phyloP scores from a whole-genome alignment of 2,797 vertebrate genomes.

The Arctocebus calabarensis region DNA sequence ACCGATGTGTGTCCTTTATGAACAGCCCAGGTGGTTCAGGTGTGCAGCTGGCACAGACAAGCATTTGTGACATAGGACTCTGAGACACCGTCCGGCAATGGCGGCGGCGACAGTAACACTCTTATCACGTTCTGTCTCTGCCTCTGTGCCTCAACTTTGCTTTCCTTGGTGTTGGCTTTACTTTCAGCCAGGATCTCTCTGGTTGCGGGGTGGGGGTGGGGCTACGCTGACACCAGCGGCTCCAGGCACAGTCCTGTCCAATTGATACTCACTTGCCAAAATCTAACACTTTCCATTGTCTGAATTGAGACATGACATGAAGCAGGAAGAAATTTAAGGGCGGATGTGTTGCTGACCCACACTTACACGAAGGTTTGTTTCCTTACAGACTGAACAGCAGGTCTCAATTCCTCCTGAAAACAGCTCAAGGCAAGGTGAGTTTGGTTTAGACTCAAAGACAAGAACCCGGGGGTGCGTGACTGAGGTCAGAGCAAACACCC shows the following conservation, averaged over 20 bases:
- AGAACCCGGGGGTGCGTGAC: neutral
- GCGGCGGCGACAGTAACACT: fast-evolving
- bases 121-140: neutral
- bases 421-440: neutral
- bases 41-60: neutral
- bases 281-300: neutral
- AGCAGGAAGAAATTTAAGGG: neutral
- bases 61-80: neutral
- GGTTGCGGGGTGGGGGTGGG: neutral
- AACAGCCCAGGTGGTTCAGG: neutral
- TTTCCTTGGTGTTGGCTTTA: neutral
- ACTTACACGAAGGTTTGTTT: neutral
- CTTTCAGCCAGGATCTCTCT: neutral
- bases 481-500: neutral
- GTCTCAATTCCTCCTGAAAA: neutral
- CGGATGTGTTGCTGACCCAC: neutral
- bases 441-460: neutral
- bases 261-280: neutral
- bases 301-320: neutral
- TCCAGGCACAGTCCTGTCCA: neutral
- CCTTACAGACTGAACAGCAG: neutral
- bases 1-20: neutral
- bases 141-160: neutral
- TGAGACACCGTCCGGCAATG: neutral
- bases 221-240: neutral